Percentiles rank a stretch among this genome's conserved stretches.
phyloP scores from a whole-genome alignment of 2,888 invertebrate genomes.

The Gnatocerus cornutus region DNA sequence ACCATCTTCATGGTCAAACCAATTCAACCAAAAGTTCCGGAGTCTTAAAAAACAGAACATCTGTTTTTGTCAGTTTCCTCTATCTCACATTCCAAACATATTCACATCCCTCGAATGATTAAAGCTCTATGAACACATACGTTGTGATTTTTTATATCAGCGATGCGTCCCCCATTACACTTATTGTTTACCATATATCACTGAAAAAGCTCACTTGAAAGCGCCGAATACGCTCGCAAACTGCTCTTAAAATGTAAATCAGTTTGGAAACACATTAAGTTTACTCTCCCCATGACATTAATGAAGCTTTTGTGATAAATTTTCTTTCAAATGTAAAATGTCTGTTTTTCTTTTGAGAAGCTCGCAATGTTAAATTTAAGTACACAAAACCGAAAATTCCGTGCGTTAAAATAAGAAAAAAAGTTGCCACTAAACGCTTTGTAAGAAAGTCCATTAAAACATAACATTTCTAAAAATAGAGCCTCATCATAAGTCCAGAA shows the following conservation, averaged over 20 bases:
- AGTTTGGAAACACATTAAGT: conserved; percentile 19
- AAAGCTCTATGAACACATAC: conserved; percentile 4
- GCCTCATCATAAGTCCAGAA: conserved; percentile 14
- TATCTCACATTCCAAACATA: neutral
- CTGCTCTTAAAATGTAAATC: conserved; percentile 29
- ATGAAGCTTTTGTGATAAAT: conserved; percentile 19
- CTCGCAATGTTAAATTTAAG: neutral
- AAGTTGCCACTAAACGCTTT: neutral
- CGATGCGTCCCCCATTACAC: neutral
- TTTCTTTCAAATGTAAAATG: conserved; percentile 4
- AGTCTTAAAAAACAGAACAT: too few species aligned
- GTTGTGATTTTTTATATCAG: conserved; percentile 2
- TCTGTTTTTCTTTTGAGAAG: conserved; percentile 15
- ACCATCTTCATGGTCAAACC: too few species aligned
- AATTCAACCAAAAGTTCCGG: too few species aligned
- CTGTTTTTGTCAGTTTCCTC: neutral
- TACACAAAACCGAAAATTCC: too few species aligned
- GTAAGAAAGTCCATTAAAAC: conserved; percentile 1
- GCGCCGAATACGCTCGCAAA: neutral
- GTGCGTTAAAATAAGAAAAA: too few species aligned
- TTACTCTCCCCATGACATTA: conserved; percentile 15
- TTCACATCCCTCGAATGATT: neutral
- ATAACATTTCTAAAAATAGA: conserved; percentile 15
- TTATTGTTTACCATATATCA: conserved; percentile 10
- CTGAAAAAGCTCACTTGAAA: conserved; percentile 4